phyloP scores from a whole-genome alignment of 2,113 vertebrate genomes.

The Geococcyx californianus region DNA sequence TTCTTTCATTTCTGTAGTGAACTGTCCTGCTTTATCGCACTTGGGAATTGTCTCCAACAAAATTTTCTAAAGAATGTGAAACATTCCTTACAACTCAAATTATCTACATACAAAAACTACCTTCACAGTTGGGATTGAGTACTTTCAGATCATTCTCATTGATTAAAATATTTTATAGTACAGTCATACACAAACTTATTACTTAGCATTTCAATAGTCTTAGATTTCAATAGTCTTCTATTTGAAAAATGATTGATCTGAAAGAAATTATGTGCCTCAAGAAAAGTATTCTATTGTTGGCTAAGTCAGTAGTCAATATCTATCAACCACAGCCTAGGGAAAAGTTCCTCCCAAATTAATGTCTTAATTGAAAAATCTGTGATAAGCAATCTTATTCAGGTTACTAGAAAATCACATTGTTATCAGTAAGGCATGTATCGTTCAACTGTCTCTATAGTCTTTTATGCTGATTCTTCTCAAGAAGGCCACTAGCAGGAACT shows the following conservation, averaged over 20 bases:
- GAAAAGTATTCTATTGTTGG: not conserved
- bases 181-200: not conserved
- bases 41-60: not conserved
- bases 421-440: not conserved
- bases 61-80: not conserved
- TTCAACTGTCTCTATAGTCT: too few species aligned
- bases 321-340: not conserved
- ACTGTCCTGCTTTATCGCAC: rapidly evolving
- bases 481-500: not conserved
- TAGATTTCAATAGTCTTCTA: not conserved
- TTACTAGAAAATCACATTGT: not conserved
- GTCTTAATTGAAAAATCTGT: not conserved
- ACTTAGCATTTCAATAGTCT: too few species aligned
- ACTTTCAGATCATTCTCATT: not conserved
- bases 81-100: not conserved
- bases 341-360: not conserved
- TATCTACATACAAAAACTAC: not conserved
- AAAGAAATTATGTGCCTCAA: not conserved
- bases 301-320: not conserved
- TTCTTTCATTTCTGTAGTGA: not conserved
- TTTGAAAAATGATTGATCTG: not conserved
- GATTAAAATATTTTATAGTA: not conserved
- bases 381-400: not conserved
- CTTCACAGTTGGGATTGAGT: not conserved
- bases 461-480: not conserved